Conservation (phyloP, 1,140 invertebrate genomes). For the Proctacanthus coquilletti region DNA sequence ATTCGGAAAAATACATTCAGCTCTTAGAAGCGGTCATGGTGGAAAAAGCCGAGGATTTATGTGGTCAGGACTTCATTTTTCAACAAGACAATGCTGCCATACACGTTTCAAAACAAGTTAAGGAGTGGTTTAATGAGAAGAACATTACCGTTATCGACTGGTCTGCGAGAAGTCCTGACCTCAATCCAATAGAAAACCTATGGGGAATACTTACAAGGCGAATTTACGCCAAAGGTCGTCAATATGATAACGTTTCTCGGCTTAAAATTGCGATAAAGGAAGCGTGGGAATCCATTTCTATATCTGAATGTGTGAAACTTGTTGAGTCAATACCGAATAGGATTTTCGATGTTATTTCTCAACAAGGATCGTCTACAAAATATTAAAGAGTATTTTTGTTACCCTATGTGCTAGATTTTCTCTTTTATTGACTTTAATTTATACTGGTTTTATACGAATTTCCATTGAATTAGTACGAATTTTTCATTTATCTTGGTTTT, state of each 20-base stretch:
- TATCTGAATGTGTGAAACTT: no score
- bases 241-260: background rate
- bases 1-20: background rate
- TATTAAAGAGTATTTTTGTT: no score
- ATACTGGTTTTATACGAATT: no score
- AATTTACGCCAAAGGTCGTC: background rate
- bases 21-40: background rate
- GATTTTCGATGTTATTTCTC: no score
- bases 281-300: no score
- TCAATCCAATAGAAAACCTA: conserved; percentile 7
- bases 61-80: background rate
- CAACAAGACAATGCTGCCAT: conserved; percentile 1
- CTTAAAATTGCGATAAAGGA: background rate
- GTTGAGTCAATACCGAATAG: no score
- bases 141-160: conserved; percentile 3
- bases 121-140: background rate
- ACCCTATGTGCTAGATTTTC: no score
- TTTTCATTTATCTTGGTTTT: no score
- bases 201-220: background rate
- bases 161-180: conserved; percentile 4
- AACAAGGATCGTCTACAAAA: no score
- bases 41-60: background rate
- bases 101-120: background rate
- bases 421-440: no score
- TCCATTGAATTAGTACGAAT: no score